A percentile compares a stretch with the other conserved stretches of the same genome.
These are phyloP conservation scores for Gambusia affinis DNA, from an alignment of 2,113 vertebrate genomes.

Conservation along the genomic window DNA sequence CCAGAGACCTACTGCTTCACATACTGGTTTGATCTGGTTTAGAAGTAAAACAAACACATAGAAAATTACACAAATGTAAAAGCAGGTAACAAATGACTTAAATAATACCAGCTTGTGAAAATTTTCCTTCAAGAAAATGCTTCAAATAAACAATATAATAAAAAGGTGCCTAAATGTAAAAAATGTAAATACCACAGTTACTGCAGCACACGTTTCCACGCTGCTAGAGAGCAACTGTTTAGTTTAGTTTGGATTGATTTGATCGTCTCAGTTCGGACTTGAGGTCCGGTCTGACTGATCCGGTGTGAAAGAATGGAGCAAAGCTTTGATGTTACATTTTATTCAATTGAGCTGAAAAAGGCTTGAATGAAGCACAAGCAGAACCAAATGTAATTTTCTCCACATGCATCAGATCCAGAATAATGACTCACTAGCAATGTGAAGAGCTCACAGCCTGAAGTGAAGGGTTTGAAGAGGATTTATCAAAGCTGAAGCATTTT, in stretches of 20 bases:
- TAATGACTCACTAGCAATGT: neutral
- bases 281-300: neutral
- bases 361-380: neutral
- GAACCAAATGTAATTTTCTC: neutral
- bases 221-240: too few relatives aligned
- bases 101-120: too few relatives aligned
- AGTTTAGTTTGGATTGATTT: neutral
- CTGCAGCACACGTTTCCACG: too few relatives aligned
- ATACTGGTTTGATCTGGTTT: neutral
- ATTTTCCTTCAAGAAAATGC: too few relatives aligned
- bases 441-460: neutral
- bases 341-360: neutral
- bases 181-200: too few relatives aligned
- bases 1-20: neutral
- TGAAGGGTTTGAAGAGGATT: neutral
- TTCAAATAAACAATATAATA: too few relatives aligned
- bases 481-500: neutral
- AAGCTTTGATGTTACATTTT: neutral
- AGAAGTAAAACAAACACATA: too few relatives aligned
- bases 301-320: neutral
- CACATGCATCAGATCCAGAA: neutral
- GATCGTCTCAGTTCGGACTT: neutral
- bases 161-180: too few relatives aligned
- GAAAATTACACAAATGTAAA: too few relatives aligned
- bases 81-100: too few relatives aligned